Base-by-base conservation (phyloP, 2,113 vertebrate species). In the Odontesthes bonariensis region DNA sequence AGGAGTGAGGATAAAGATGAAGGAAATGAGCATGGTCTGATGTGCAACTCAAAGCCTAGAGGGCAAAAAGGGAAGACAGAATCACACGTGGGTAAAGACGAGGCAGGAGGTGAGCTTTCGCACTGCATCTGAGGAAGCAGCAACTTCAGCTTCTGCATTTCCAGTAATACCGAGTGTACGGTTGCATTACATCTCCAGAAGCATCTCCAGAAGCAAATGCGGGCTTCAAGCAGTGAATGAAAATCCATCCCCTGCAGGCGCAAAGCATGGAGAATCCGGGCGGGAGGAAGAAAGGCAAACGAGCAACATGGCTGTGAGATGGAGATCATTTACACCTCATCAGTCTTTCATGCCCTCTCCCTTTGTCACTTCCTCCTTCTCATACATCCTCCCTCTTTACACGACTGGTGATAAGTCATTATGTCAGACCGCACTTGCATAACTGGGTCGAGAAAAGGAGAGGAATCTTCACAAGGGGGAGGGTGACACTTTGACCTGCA, bases 271-370 rank as follows among this genome's bases (percentile, higher is more conserved):
- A 54, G 61, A 51, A 68, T 63, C 49, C 51, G 56, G 58, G 31
- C 64, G 69, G 44, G 65, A 71, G 44, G 69, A 32, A 65, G 56
- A 44, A 64, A 23, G 23, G 47, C 40, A 74, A 82, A 83, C 53
- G 38, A 56, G 54, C 57, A 80, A 11, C 65, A 33, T 27, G 31
- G 51, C 64, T 59, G 31, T 13, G 40, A 57, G 74, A 82, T 22
- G 46, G 69, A 77, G 69, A 91, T 86, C 64, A 82, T 81, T 89
- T 73, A 79, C 86, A 85, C 81, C 69, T 87, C 90, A 83, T 79
- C 88, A 46, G 68, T 84, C 75, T 49, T 63, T 75, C 75, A 51
- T 56, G 64, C 20, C 42, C 32, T 40, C 64, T 44, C 47, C 47
- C 65, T 49, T 38, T 11, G 1, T 75, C 77, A 69, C 68, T 65